phyloP scores from a whole-genome alignment of 53 echinoderm and acorn worm genomes.

The Holothuria scabra region DNA sequence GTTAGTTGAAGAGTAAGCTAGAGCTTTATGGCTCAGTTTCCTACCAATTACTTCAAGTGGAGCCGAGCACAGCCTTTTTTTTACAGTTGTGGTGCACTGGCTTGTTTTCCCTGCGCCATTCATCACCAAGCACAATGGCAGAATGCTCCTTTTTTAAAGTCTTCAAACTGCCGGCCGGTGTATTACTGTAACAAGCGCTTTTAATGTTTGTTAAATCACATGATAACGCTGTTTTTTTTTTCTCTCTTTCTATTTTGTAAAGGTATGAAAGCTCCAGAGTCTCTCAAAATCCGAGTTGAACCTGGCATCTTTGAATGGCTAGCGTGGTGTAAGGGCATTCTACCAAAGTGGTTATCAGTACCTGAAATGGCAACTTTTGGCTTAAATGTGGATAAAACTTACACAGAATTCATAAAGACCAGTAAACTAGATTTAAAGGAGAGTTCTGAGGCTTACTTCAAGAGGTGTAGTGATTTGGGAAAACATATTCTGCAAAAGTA shows the following conservation, averaged over 20 bases:
- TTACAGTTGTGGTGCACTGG: too few relatives aligned
- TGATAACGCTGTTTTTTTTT: background rate
- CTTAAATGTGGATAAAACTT: slow-evolving; percentile 70
- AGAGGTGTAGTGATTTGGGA: slow-evolving; percentile 78
- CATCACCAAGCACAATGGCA: too few relatives aligned
- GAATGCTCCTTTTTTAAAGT: too few relatives aligned
- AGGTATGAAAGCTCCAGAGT: slow-evolving; percentile 74
- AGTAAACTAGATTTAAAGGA: slow-evolving; percentile 80
- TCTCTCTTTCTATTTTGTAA: background rate
- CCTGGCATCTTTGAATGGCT: slow-evolving; percentile 94
- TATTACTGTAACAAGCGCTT: too few relatives aligned
- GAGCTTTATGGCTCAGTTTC: too few relatives aligned
- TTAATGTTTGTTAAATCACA: too few relatives aligned
- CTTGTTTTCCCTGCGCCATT: too few relatives aligned
- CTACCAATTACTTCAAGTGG: too few relatives aligned
- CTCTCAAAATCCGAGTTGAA: slow-evolving; percentile 80
- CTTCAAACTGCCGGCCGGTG: too few relatives aligned
- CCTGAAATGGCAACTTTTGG: slow-evolving; percentile 75
- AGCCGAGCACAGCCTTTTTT: too few relatives aligned
- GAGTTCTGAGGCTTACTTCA: slow-evolving; percentile 91
- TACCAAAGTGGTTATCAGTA: slow-evolving; percentile 90
- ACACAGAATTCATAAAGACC: slow-evolving; percentile 74
- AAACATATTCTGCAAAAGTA: slow-evolving; percentile 84
- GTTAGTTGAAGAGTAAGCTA: too few relatives aligned
- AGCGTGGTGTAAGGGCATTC: slow-evolving; percentile 85